A percentile compares a stretch with the other conserved stretches of the same genome.
These are phyloP conservation scores for Belgica antarctica DNA, from an alignment of 2,888 invertebrate genomes.

Conservation along the genomic window DNA sequence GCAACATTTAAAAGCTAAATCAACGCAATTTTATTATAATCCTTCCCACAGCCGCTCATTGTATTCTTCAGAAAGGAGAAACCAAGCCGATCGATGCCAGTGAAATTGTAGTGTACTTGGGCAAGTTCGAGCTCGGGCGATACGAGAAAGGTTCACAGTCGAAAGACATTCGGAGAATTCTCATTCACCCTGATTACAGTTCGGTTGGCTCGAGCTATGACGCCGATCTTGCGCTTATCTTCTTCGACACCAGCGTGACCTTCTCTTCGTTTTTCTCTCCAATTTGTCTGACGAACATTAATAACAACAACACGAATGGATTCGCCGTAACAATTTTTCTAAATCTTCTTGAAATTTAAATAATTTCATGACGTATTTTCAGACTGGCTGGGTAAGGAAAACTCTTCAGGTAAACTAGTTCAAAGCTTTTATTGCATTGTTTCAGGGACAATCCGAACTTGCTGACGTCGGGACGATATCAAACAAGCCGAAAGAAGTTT, in stretches of 20 bases:
- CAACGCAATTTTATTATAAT: not conserved
- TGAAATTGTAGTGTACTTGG: not conserved
- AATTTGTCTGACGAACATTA: constrained; percentile 54
- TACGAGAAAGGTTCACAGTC: not conserved
- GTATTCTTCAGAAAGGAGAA: not conserved
- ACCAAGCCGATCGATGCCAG: not conserved
- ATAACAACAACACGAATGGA: constrained; percentile 27
- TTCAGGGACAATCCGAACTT: not conserved
- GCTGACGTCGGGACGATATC: too few relatives aligned
- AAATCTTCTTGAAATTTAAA: not conserved
- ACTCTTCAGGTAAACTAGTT: not conserved
- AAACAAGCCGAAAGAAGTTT: not conserved
- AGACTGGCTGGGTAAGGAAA: constrained; percentile 3
- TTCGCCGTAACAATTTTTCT: not conserved
- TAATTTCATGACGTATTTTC: not conserved
- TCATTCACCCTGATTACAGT: constrained; percentile 52
- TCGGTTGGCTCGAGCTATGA: constrained; percentile 52
- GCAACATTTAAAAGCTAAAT: not conserved
- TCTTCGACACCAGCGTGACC: constrained; percentile 50
- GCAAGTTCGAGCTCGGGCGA: not conserved
- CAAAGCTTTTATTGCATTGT: not conserved
- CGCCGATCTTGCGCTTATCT: constrained; percentile 56
- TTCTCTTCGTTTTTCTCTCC: constrained; percentile 54
- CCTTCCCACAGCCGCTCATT: constrained; percentile 5
- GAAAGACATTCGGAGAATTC: not conserved